These are phyloP conservation scores for Euwallacea similis DNA, from an alignment of 1,140 invertebrate genomes.

Conservation along the genomic window DNA sequence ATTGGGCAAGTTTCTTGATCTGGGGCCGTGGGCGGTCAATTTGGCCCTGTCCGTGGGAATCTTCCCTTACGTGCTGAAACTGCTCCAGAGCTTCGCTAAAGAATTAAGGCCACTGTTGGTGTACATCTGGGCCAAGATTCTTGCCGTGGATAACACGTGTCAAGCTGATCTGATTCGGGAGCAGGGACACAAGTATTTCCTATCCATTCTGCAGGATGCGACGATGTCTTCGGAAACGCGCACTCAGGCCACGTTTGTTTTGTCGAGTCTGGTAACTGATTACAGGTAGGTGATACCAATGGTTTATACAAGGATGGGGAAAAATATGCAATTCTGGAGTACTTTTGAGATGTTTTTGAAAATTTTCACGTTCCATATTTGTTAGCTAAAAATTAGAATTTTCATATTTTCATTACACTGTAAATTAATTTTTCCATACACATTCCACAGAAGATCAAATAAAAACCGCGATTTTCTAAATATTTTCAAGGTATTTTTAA, in stretches of 20 bases:
- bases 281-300: conserved; percentile 55
- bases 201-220: conserved; percentile 84
- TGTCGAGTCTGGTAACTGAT: conserved; percentile 90
- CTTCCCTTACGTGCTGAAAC: conserved; percentile 97
- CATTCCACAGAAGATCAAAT: too few species aligned
- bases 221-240: conserved; percentile 80
- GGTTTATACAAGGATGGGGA: conserved; percentile 66
- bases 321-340: conserved; percentile 65
- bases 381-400: too few species aligned
- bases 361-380: too few species aligned
- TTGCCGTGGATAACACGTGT: conserved; percentile 95
- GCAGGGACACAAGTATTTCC: conserved; percentile 92
- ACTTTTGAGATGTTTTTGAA: too few species aligned
- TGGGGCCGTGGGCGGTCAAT: conserved; percentile 94
- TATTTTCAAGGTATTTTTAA: too few species aligned
- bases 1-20: conserved; percentile 90
- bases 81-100: conserved; percentile 89
- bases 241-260: conserved; percentile 88
- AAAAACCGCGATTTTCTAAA: too few species aligned
- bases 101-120: conserved; percentile 92
- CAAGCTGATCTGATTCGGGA: conserved; percentile 95
- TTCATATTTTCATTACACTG: too few species aligned
- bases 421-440: too few species aligned
- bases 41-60: conserved; percentile 96
- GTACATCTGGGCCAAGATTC: conserved; percentile 99